phyloP scores from a whole-genome alignment of 2,113 vertebrate species.

The Tupaia chinensis region DNA sequence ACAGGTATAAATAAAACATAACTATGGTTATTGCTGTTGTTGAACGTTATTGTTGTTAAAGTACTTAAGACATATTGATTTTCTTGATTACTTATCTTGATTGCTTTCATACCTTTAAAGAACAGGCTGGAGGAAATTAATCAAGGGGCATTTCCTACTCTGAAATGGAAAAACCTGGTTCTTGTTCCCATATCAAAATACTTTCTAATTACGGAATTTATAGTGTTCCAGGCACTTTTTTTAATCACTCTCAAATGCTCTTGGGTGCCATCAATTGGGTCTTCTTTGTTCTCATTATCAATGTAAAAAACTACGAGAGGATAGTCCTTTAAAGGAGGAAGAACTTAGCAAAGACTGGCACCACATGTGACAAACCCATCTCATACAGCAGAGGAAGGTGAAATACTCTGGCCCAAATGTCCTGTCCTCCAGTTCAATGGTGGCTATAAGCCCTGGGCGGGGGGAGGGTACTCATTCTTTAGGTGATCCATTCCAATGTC shows the following conservation, averaged over 20 bases:
- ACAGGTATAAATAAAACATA: background rate
- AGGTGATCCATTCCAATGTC: too few species aligned
- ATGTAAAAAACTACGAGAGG: background rate
- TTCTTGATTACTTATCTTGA: constrained; percentile 45
- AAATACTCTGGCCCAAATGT: background rate
- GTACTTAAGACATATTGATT: constrained; percentile 29
- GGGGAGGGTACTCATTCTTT: background rate
- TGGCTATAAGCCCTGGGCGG: fast-evolving
- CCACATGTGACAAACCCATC: background rate
- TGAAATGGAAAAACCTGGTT: background rate
- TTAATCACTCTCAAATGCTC: background rate
- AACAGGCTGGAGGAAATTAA: constrained; percentile 28
- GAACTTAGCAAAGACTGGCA: too few species aligned
- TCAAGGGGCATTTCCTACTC: constrained; percentile 32
- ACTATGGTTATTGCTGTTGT: background rate
- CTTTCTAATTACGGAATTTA: background rate
- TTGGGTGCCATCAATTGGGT: background rate
- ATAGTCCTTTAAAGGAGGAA: background rate
- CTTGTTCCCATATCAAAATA: constrained; percentile 2
- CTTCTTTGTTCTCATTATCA: background rate
- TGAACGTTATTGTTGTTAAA: background rate
- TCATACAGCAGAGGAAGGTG: background rate
- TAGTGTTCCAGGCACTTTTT: background rate
- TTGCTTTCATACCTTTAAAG: constrained; percentile 29
- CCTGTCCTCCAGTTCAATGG: background rate